Conservation (phyloP, 2,113 vertebrate genomes). For the Ptilonorhynchus violaceus region DNA sequence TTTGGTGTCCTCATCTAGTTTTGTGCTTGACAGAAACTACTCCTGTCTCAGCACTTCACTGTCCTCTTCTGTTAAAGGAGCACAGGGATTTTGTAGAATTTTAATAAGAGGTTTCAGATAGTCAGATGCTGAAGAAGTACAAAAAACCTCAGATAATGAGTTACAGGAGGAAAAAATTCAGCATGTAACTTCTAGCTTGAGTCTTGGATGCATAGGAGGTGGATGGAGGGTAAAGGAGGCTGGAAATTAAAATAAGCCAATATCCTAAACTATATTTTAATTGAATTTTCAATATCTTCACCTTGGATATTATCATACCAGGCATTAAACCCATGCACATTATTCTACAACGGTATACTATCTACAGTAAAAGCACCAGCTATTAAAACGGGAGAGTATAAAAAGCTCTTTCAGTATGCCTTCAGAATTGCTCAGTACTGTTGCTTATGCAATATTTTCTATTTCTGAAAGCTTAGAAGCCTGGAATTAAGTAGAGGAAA, state of each 20-base stretch:
- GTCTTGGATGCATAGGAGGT: not conserved
- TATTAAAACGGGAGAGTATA: conserved; percentile 37
- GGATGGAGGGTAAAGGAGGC: not conserved
- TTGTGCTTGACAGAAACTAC: not conserved
- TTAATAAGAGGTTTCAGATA: not conserved
- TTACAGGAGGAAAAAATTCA: not conserved
- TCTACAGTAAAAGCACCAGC: conserved; percentile 41
- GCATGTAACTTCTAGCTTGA: not conserved
- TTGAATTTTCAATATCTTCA: conserved; percentile 62
- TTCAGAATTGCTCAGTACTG: conserved; percentile 16
- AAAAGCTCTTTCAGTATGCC: conserved; percentile 32
- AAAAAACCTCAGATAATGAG: not conserved
- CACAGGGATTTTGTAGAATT: not conserved
- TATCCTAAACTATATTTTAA: conserved; percentile 59
- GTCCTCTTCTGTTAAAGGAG: not conserved
- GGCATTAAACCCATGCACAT: conserved; percentile 51
- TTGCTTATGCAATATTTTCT: conserved; percentile 48
- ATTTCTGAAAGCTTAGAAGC: conserved; percentile 37
- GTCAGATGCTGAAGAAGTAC: not conserved
- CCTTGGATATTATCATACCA: conserved; percentile 49
- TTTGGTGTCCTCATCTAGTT: not conserved
- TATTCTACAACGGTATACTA: conserved; percentile 40
- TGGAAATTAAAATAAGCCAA: conserved; percentile 48
- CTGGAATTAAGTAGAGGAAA: conserved; percentile 28
- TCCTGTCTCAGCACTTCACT: not conserved